phyloP scores from a whole-genome alignment of 1,140 invertebrate species.

The Linepithema humile region DNA sequence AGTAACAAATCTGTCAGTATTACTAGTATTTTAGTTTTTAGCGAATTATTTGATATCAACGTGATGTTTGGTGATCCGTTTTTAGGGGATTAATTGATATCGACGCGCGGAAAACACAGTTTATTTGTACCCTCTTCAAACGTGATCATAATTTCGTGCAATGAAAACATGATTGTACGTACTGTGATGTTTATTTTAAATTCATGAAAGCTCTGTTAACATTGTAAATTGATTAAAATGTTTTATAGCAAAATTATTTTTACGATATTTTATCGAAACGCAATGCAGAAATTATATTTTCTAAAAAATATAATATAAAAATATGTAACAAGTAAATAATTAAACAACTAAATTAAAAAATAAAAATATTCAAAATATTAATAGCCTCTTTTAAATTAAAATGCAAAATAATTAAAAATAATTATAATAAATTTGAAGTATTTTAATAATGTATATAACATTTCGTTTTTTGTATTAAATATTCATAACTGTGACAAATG shows the following conservation, averaged over 20 bases:
- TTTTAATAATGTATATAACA: background rate
- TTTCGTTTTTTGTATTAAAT: background rate
- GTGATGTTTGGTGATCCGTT: background rate
- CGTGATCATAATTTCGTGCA: background rate
- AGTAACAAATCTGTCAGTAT: background rate
- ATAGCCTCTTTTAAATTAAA: background rate
- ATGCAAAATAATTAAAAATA: background rate
- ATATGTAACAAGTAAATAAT: background rate
- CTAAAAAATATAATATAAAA: background rate
- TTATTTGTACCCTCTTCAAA: conserved; percentile 10
- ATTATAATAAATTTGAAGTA: background rate
- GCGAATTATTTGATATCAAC: background rate
- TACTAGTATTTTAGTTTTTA: background rate
- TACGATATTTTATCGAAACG: background rate
- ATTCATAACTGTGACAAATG: background rate
- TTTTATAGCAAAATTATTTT: conserved; percentile 28
- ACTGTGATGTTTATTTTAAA: conserved; percentile 1
- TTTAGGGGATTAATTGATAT: conserved; percentile 19
- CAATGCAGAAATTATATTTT: background rate
- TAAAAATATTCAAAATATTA: background rate
- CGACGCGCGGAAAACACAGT: background rate
- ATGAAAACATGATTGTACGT: conserved; percentile 28
- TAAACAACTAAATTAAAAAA: background rate
- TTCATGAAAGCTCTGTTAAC: conserved; percentile 20
- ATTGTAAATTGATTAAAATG: conserved; percentile 28